Percentiles rank a stretch among this genome's conserved stretches.
Conservation (phyloP, 2,113 vertebrate species). For the Prinia subflava region DNA sequence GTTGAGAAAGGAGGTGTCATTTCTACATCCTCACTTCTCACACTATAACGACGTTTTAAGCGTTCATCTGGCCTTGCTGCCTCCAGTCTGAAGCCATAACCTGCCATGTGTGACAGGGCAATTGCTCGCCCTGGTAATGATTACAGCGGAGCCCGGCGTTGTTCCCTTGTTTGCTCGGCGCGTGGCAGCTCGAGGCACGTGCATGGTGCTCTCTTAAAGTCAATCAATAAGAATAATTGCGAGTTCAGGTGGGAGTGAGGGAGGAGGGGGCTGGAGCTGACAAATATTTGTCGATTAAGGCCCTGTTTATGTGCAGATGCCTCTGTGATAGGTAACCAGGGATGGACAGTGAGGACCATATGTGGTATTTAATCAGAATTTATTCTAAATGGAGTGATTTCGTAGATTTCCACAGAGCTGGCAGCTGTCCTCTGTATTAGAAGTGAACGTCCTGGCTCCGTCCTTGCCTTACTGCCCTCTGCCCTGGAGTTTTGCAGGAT, state of each 20-base stretch:
- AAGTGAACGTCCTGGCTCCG: rapidly evolving
- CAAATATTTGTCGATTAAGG: slow-evolving; percentile 1
- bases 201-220: slow-evolving; percentile 15
- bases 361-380: slow-evolving; percentile 35
- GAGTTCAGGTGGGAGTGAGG: not conserved
- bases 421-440: not conserved
- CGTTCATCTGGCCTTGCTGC: slow-evolving; percentile 45
- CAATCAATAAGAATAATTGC: slow-evolving; percentile 44
- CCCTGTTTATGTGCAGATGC: slow-evolving; percentile 17
- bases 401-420: not conserved
- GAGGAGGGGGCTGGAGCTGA: slow-evolving; percentile 7
- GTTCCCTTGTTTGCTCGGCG: not conserved
- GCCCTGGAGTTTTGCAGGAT: not conserved
- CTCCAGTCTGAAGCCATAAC: slow-evolving; percentile 22
- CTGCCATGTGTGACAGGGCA: slow-evolving; percentile 38
- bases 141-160: not conserved
- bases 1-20: slow-evolving; percentile 37
- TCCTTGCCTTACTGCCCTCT: not conserved
- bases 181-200: not conserved
- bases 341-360: not conserved
- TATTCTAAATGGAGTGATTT: slow-evolving; percentile 16
- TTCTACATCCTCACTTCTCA: slow-evolving; percentile 13
- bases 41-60: not conserved
- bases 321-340: not conserved
- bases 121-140: not conserved